A percentile compares a stretch with the other conserved stretches of the same genome.
Evolutionary conservation across 2,888 invertebrate genomes (phyloP).

Genomic region (Dasysyrphus tricinctus): DNA sequence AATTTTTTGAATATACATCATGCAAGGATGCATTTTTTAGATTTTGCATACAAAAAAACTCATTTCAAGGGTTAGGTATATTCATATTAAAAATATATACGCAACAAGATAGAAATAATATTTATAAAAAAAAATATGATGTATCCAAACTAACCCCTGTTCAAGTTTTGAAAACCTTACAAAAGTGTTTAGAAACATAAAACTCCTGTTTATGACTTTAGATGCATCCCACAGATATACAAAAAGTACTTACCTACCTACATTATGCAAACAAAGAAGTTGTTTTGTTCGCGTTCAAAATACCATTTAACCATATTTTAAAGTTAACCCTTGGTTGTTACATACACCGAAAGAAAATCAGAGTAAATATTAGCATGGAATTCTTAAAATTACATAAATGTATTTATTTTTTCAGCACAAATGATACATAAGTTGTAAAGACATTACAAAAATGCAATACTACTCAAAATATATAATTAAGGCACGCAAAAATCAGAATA

Average conservation of each 20-base stretch:
- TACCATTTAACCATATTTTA: constrained; percentile 54
- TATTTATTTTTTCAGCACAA: no score
- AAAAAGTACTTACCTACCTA: not conserved
- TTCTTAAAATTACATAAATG: no score
- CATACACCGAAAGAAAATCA: constrained; percentile 11
- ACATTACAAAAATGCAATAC: no score
- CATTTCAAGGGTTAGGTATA: not conserved
- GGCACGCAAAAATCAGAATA: no score
- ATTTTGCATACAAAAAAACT: not conserved
- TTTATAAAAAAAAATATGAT: constrained; percentile 6
- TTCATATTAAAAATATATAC: no score
- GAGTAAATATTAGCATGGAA: no score
- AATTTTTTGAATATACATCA: constrained; percentile 24
- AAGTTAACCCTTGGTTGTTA: constrained; percentile 32
- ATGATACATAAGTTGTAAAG: no score
- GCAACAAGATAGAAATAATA: not conserved
- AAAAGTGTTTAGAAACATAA: constrained; percentile 33
- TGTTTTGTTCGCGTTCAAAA: constrained; percentile 64
- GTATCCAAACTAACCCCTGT: constrained; percentile 39
- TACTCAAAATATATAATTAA: no score
- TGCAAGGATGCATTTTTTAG: constrained; percentile 32
- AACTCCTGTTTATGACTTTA: constrained; percentile 33
- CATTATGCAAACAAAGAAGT: constrained; percentile 42
- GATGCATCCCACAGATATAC: constrained; percentile 51
- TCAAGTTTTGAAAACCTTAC: constrained; percentile 1